Evolutionary conservation across 2,888 invertebrate genomes (phyloP).

Genomic region (Drosophila silvestris): DNA sequence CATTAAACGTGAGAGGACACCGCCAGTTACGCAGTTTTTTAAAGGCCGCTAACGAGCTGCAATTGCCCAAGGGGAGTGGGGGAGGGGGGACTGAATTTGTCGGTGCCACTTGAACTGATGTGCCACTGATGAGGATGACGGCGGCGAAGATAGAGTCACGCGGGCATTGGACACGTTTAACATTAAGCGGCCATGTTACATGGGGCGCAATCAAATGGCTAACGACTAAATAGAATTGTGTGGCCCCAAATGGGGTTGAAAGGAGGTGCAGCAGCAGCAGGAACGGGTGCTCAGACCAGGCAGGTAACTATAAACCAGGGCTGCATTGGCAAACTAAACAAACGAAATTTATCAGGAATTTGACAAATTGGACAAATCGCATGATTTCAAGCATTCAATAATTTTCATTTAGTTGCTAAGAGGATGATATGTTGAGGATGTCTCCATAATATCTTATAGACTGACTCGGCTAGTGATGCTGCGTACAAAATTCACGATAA

Average conservation of each 20-base stretch:
- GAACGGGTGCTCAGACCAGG: slow-evolving; percentile 2
- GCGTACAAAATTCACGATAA: neutral
- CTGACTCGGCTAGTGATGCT: neutral
- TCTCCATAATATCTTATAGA: neutral
- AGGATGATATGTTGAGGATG: neutral
- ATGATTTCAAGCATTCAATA: neutral
- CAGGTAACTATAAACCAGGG: slow-evolving; percentile 27
- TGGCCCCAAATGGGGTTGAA: slow-evolving; percentile 12
- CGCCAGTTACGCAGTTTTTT: slow-evolving; percentile 69
- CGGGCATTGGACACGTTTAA: slow-evolving; percentile 71
- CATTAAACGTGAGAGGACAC: slow-evolving; percentile 65
- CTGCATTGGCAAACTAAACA: neutral
- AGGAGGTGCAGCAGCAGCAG: neutral
- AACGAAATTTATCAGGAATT: neutral
- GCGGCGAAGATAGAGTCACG: slow-evolving; percentile 61
- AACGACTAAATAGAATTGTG: slow-evolving; percentile 77
- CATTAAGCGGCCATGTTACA: slow-evolving; percentile 78
- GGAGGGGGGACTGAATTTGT: neutral
- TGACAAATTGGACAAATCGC: neutral
- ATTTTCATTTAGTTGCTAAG: neutral
- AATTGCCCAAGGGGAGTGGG: slow-evolving; percentile 12
- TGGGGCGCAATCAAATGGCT: slow-evolving; percentile 74
- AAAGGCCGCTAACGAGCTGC: slow-evolving; percentile 69
- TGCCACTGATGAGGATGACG: slow-evolving; percentile 59
- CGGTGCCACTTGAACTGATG: slow-evolving; percentile 18